Evolutionary conservation across 1,140 invertebrate genomes (phyloP).

Genomic region (Dendroctonus valens): DNA sequence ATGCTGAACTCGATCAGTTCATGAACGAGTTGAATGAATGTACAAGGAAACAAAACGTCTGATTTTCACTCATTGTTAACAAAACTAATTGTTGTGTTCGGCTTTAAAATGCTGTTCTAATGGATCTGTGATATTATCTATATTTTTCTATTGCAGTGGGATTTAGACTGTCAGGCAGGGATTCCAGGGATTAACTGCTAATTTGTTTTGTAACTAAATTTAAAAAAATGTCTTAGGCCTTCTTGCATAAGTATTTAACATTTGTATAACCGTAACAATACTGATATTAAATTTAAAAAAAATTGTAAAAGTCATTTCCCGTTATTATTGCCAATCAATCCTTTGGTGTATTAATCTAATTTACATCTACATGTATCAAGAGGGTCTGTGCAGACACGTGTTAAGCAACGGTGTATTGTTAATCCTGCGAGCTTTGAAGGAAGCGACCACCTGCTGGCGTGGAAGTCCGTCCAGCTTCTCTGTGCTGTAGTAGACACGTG

Average conservation of each 20-base stretch:
- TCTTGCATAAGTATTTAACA: conserved; percentile 10
- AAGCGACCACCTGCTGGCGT: too few relatives aligned
- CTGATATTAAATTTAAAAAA: conserved; percentile 36
- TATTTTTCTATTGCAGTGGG: conserved; percentile 48
- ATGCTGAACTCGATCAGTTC: conserved; percentile 42
- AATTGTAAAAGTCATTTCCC: not conserved
- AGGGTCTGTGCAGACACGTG: too few relatives aligned
- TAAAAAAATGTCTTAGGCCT: too few relatives aligned
- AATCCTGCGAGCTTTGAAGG: too few relatives aligned
- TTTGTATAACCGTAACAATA: conserved; percentile 24
- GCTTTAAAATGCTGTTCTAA: conserved; percentile 7
- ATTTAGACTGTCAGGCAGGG: conserved; percentile 23
- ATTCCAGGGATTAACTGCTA: conserved; percentile 31
- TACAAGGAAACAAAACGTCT: not conserved
- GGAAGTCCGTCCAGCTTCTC: too few relatives aligned
- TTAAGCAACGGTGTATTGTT: too few relatives aligned
- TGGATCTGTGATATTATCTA: conserved; percentile 45
- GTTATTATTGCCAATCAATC: not conserved
- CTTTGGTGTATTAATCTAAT: conserved; percentile 16
- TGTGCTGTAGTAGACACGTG: too few relatives aligned
- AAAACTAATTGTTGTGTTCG: not conserved
- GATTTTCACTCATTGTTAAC: not conserved
- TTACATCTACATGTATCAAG: not conserved
- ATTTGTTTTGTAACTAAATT: conserved; percentile 49
- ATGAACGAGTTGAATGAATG: conserved; percentile 36